These are phyloP conservation scores for Drosophila macrospina DNA, from an alignment of 2,888 invertebrate genomes.

Conservation along the genomic window DNA sequence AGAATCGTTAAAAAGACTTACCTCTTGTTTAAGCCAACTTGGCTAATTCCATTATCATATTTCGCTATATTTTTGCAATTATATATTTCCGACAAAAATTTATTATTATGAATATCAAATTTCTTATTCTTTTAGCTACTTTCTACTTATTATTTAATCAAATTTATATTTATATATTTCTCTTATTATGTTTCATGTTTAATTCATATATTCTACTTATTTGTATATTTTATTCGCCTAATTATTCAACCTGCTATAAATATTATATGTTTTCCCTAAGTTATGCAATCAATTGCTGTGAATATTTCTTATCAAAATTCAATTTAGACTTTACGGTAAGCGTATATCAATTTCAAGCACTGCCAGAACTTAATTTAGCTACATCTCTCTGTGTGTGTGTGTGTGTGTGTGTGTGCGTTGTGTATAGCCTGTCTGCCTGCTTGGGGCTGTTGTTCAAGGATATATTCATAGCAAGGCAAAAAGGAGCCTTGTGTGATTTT, in stretches of 20 bases:
- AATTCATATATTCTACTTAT: too few relatives aligned
- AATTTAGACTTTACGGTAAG: conserved; percentile 29
- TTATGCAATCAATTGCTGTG: neutral
- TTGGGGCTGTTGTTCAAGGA: conserved; percentile 47
- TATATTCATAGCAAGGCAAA: conserved; percentile 46
- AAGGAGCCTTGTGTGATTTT: conserved; percentile 54
- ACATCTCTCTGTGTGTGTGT: neutral
- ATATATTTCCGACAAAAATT: too few relatives aligned
- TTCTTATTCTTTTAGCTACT: too few relatives aligned
- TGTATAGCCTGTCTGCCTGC: conserved; percentile 12
- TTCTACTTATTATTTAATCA: too few relatives aligned
- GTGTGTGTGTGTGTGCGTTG: conserved; percentile 4
- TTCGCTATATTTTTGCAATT: too few relatives aligned
- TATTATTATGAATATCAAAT: too few relatives aligned
- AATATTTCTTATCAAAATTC: conserved; percentile 8
- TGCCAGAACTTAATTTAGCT: conserved; percentile 13
- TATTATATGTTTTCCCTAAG: neutral
- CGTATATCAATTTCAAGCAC: conserved; percentile 39
- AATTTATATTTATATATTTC: too few relatives aligned
- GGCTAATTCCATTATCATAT: too few relatives aligned
- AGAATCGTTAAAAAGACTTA: too few relatives aligned
- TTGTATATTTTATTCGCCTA: too few relatives aligned
- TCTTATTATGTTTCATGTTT: too few relatives aligned
- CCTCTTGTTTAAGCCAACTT: too few relatives aligned
- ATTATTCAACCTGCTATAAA: neutral